Percentiles rank a stretch among this genome's conserved stretches.
Evolutionary conservation across 2,888 invertebrate species (phyloP).

Genomic region (Vandiemenella viatica): DNA sequence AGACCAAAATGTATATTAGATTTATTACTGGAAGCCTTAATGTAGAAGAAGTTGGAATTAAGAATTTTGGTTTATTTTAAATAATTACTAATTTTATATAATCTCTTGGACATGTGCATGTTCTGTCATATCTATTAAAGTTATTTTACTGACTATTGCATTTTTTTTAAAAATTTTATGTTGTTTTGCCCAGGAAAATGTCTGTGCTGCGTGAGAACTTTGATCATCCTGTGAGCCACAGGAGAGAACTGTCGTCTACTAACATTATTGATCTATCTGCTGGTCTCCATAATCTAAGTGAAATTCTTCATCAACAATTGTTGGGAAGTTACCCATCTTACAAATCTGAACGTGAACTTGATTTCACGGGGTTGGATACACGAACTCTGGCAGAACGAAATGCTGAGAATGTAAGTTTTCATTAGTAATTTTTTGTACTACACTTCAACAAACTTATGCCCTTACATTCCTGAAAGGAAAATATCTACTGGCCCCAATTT

Average conservation of each 20-base stretch:
- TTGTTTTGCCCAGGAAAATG: conserved; percentile 30
- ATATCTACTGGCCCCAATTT: too few species aligned
- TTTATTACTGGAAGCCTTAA: too few species aligned
- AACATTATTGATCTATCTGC: conserved; percentile 44
- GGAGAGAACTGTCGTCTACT: conserved; percentile 17
- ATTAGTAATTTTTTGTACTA: too few species aligned
- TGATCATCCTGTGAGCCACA: conserved; percentile 22
- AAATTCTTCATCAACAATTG: conserved; percentile 37
- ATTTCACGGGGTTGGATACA: conserved; percentile 26
- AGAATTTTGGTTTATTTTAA: too few species aligned
- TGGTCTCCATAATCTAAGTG: conserved; percentile 44
- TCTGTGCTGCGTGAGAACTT: conserved; percentile 34
- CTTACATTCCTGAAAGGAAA: conserved; percentile 5
- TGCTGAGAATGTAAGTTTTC: conserved; percentile 41
- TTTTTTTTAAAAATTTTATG: too few species aligned
- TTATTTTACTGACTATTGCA: too few species aligned
- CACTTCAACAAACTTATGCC: conserved; percentile 7
- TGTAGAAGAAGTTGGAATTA: too few species aligned
- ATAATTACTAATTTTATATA: too few species aligned
- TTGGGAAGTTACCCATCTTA: conserved; percentile 23
- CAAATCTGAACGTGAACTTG: conserved; percentile 6
- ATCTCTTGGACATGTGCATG: too few species aligned
- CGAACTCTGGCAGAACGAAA: conserved; percentile 40
- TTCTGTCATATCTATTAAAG: too few species aligned
- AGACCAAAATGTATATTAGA: too few species aligned